Evolutionary conservation across 2,113 vertebrate species (phyloP).

Genomic region (Columba livia): DNA sequence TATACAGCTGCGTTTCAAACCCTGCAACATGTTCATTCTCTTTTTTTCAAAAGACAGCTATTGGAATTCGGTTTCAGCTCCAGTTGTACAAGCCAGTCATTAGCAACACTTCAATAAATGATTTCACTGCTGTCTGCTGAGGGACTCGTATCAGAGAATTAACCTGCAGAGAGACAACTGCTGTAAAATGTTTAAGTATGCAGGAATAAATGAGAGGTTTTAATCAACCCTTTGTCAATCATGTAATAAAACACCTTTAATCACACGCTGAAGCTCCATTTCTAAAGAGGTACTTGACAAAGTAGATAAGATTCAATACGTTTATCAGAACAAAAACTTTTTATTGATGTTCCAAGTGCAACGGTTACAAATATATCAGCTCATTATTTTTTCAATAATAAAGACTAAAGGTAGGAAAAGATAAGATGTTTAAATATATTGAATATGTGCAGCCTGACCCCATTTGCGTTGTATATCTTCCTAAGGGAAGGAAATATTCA

Average conservation of each 20-base stretch:
- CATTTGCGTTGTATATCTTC: neutral
- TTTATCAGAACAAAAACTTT: neutral
- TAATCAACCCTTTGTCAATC: neutral
- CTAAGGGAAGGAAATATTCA: neutral
- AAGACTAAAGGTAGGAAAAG: neutral
- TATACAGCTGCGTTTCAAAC: neutral
- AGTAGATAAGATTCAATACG: neutral
- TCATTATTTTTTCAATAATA: neutral
- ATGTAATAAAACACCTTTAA: neutral
- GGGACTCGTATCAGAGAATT: neutral
- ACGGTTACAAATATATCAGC: neutral
- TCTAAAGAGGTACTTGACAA: neutral
- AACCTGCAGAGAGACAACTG: neutral
- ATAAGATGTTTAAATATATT: neutral
- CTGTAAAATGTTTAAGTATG: neutral
- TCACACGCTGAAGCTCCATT: neutral
- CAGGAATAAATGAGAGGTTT: neutral
- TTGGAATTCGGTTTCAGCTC: neutral
- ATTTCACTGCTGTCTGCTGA: neutral
- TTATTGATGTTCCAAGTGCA: neutral
- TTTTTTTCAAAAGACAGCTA: neutral
- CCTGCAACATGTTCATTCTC: accelerated
- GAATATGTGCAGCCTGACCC: neutral
- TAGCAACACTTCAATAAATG: neutral
- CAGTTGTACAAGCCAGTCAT: neutral